Base-by-base conservation (phyloP, 2,888 invertebrate species). In the Penaeus monodon region DNA sequence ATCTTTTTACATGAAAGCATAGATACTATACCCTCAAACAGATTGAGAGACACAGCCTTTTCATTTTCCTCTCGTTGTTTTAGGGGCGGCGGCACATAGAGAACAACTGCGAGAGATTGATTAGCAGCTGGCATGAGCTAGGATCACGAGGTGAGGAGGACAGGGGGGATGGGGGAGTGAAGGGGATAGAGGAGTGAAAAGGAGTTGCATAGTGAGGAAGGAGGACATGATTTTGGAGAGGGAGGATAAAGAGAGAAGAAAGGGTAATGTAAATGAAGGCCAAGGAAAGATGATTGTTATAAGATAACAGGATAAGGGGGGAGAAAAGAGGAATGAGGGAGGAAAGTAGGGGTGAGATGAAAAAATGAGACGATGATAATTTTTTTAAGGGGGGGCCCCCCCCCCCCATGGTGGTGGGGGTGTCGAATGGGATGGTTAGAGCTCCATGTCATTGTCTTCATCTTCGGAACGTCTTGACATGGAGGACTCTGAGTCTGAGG, bases 381-480 rank as follows among this genome's bases (percentile, higher is more conserved):
- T 44, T n/a, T n/a, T n/a, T n/a, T n/a, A n/a, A 63, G 64, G 83
- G 27, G 27, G n/a, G n/a, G n/a, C n/a, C n/a, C n/a, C n/a, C n/a
- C n/a, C n/a, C n/a, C n/a, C n/a, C n/a, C 12, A 17, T 27, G 29
- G 70, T 6, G 70, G 70, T 29, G 27, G 29, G 70, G 73, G 79
- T 76, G 77, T 81, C 74, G 63, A 82, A n/a, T 88, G 88, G 84
- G 66, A 68, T 80, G 86, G 88, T 98, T 98, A 99, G 96, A 99
- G 97, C 94, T 99, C 99, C 99, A 99, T 99, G 93, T 98, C 99
- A n/a, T 93, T 98, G 96, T 81, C 98, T 94, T 98, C 98, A 93
- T 99, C 98, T 94, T 99, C 99, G 92, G 98, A 98, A 94, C 98
- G 99, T 92, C 98, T 98, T 92, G 98, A 98, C 98, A 99, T 98